Percentiles rank a stretch among this genome's conserved stretches.
Conservation (phyloP, 1,140 invertebrate genomes). For the Drosophila ficusphila region DNA sequence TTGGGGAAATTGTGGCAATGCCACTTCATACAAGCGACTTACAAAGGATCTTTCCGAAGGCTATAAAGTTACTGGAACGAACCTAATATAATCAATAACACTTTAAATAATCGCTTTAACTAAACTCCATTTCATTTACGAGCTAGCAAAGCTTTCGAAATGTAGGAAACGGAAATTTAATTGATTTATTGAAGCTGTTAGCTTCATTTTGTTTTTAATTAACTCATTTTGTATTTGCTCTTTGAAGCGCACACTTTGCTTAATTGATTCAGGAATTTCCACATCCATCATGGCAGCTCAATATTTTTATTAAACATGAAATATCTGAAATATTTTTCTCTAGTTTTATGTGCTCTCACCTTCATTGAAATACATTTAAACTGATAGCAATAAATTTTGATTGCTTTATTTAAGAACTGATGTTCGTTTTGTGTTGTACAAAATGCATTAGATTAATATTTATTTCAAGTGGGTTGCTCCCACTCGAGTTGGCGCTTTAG, state of each 20-base stretch:
- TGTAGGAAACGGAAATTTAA: background rate
- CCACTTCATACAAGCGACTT: background rate
- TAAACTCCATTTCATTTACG: background rate
- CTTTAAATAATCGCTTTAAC: background rate
- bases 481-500: background rate
- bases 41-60: background rate
- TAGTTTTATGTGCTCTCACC: no score
- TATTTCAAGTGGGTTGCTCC: background rate
- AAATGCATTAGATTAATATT: background rate
- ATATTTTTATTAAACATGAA: no score
- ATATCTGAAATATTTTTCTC: no score
- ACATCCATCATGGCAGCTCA: no score
- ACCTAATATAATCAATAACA: background rate
- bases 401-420: no score
- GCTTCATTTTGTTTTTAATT: background rate
- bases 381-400: no score
- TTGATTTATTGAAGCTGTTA: background rate
- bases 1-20: background rate
- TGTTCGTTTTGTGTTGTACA: no score
- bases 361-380: no score
- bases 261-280: no score
- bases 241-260: background rate
- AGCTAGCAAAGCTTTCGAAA: background rate
- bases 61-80: background rate
- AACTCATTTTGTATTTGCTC: background rate